Evolutionary conservation across 2,113 vertebrate genomes (phyloP).

Genomic region (Suncus etruscus): DNA sequence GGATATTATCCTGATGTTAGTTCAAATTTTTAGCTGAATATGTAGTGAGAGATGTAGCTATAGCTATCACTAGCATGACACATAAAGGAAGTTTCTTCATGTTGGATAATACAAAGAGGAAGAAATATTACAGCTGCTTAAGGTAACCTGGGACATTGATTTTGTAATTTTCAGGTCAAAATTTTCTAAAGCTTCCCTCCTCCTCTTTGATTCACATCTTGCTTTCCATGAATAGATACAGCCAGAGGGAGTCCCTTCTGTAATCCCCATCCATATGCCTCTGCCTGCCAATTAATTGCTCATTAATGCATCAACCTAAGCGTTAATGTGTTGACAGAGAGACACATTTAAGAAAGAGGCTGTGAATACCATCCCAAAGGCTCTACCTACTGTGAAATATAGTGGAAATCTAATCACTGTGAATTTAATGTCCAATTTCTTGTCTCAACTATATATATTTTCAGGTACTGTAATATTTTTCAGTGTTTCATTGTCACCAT

Average conservation of each 20-base stretch:
- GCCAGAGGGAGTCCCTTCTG: conserved; percentile 66
- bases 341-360: conserved; percentile 62
- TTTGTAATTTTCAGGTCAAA: conserved; percentile 45
- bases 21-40: not conserved
- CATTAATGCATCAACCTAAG: conserved; percentile 71
- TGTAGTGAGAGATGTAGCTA: too few relatives aligned
- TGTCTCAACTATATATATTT: not conserved
- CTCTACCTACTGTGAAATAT: conserved; percentile 13
- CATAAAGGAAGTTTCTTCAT: conserved; percentile 43
- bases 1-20: not conserved
- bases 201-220: conserved; percentile 56
- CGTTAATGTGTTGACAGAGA: conserved; percentile 76
- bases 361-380: conserved; percentile 43
- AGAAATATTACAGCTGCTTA: conserved; percentile 27
- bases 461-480: not conserved
- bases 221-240: conserved; percentile 62
- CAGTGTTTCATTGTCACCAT: not conserved
- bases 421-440: conserved; percentile 56
- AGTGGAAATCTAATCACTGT: conserved; percentile 22
- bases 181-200: conserved; percentile 42
- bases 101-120: conserved; percentile 1
- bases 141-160: not conserved
- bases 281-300: conserved; percentile 78
- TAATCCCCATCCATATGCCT: conserved; percentile 67
- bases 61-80: not conserved